Percentiles rank a stretch among this genome's conserved stretches.
Evolutionary conservation across 2,797 vertebrate species (phyloP).

Genomic region (Mormyrops boulengeri): DNA sequence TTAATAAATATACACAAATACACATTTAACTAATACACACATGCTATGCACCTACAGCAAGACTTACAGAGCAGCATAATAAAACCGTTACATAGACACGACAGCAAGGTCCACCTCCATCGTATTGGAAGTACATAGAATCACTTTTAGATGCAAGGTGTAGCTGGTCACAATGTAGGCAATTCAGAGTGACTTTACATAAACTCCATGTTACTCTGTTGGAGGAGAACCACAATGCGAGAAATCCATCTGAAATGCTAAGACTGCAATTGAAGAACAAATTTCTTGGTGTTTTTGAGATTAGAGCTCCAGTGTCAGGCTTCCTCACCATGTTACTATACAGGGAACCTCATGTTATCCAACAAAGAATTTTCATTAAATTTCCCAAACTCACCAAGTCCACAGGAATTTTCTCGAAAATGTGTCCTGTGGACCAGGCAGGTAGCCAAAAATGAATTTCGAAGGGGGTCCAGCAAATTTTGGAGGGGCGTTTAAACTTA

Average conservation of each 20-base stretch:
- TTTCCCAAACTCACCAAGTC: not conserved
- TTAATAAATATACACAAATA: not conserved
- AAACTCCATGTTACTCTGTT: not conserved
- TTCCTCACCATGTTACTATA: not conserved
- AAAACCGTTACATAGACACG: not conserved
- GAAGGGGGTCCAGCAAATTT: not conserved
- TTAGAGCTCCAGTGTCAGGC: no score
- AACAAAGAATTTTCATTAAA: not conserved
- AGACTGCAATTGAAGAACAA: not conserved
- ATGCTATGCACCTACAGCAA: not conserved
- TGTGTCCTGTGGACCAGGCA: not conserved
- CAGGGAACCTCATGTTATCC: not conserved
- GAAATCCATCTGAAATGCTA: not conserved
- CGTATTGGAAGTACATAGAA: not conserved
- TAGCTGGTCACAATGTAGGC: not conserved
- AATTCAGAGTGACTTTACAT: not conserved
- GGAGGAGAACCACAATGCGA: not conserved
- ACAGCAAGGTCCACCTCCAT: not conserved
- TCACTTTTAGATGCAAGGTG: not conserved
- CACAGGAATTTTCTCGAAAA: not conserved
- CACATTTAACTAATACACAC: not conserved
- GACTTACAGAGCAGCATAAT: not conserved
- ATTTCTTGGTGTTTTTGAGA: not conserved
- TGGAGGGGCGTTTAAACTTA: not conserved
- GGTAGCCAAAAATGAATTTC: not conserved